Evolutionary conservation across 2,113 vertebrate species (phyloP).

Genomic region (Macrotus californicus): DNA sequence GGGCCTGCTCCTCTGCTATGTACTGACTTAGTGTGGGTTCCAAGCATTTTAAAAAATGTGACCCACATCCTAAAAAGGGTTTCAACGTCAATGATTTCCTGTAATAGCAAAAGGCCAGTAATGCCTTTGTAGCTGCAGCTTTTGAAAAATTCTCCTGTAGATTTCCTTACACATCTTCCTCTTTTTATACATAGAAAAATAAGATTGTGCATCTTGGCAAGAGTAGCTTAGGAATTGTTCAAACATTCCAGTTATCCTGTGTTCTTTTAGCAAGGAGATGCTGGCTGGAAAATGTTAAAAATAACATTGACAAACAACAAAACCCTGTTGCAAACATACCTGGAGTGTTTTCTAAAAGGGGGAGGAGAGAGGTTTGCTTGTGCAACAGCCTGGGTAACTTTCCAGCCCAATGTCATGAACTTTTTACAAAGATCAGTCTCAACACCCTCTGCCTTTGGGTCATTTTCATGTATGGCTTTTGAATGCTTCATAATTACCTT

Average conservation of each 20-base stretch:
- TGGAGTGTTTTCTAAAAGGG: background rate
- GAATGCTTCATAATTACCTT: background rate
- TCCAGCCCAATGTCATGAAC: background rate
- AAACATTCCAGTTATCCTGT: background rate
- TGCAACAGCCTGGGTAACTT: background rate
- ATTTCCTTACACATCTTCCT: background rate
- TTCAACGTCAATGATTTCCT: background rate
- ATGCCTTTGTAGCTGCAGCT: background rate
- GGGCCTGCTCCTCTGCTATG: background rate
- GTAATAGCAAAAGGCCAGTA: background rate
- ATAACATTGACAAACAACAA: background rate
- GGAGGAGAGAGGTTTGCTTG: background rate
- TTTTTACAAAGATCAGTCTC: background rate
- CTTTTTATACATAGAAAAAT: background rate
- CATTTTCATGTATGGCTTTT: background rate
- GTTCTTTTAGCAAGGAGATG: background rate
- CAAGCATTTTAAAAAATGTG: background rate
- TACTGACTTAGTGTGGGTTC: background rate
- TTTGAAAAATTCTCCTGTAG: background rate
- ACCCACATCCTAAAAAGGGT: background rate
- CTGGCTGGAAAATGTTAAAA: background rate
- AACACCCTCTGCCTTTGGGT: background rate
- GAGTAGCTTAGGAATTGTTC: background rate
- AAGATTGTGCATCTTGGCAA: background rate
- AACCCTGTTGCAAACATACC: background rate